A percentile compares a stretch with the other conserved stretches of the same genome.
These are phyloP conservation scores for Hypomesus transpacificus DNA, from an alignment of 2,113 vertebrate genomes.

Conservation along the genomic window DNA sequence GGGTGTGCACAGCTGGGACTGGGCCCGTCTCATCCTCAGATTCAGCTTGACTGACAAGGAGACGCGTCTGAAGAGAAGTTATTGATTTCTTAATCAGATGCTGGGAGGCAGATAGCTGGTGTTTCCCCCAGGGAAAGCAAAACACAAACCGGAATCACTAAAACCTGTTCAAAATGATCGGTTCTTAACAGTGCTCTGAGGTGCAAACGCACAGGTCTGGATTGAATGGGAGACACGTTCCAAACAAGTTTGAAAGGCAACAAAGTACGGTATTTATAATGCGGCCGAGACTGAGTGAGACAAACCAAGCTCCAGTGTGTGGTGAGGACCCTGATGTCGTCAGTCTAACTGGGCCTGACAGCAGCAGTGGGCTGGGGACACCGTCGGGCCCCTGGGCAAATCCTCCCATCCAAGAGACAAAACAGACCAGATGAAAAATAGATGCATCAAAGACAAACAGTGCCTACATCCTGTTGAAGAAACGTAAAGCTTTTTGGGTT, in stretches of 20 bases:
- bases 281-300: neutral
- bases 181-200: no score
- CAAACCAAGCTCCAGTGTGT: neutral
- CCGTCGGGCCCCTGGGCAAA: neutral
- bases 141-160: neutral
- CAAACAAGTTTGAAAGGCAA: no score
- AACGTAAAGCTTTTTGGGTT: no score
- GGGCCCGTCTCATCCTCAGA: neutral
- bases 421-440: neutral
- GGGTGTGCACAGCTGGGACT: neutral
- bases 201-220: no score
- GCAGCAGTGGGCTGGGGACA: neutral
- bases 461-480: neutral
- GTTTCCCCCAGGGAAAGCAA: neutral
- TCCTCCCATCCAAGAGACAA: neutral
- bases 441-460: neutral
- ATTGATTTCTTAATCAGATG: neutral
- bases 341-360: slow-evolving; percentile 1
- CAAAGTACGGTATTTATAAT: neutral
- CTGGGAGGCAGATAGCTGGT: neutral
- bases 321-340: neutral
- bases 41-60: neutral
- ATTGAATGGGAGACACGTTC: no score
- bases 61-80: neutral
- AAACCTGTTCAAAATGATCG: no score